Evolutionary conservation across 2,888 invertebrate genomes (phyloP), one percentile per base, ranked within the genome.

Genomic region (Crossocerus cetratus): DNA sequence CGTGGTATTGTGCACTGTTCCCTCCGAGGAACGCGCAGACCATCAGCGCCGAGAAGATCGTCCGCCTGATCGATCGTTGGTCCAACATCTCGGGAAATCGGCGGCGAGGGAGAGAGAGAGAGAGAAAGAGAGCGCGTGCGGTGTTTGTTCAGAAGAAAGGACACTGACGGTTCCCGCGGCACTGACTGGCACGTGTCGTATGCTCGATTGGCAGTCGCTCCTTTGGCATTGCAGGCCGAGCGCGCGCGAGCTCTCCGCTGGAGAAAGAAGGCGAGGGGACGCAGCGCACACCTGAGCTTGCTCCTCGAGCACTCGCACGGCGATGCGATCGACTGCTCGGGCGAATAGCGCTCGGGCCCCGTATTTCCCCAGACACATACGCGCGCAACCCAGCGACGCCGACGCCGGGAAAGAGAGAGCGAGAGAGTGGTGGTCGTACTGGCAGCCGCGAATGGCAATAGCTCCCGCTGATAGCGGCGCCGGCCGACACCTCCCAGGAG

Each of bases 311-410:
- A 69, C 69, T 44, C 79, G 81, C 74, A 65, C 62, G 32, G 8
- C 32, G 32, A 32, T 56, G 71, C 78, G 78, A 76, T 82, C 76
- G 78, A 82, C 83, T 82, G 78, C 78, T 57, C 63, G 69, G 70
- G 65, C 71, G 73, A 59, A 78, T 73, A 67, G 72, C 70, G 60
- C 58, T 14, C 69, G 65, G n/a, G 32, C 32, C 72, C 69, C 69
- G 72, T 80, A 83, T 76, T 80, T 83, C 72, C 77, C 54, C 59
- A 42, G 67, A 45, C 74, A 60, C 72, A 70, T 70, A 73, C 67
- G 20, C 69, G 22, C 18, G 32, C 1, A 11, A 2, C 4, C n/a
- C n/a, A n/a, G 59, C 20, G 20, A 63, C 59, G 42, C 65, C 53
- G 43, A 43, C 63, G 60, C 44, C 43, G 42, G 14, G 32, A 20